Base-by-base conservation (phyloP, 2,797 vertebrate genomes). In the Clarias pachynema region DNA sequence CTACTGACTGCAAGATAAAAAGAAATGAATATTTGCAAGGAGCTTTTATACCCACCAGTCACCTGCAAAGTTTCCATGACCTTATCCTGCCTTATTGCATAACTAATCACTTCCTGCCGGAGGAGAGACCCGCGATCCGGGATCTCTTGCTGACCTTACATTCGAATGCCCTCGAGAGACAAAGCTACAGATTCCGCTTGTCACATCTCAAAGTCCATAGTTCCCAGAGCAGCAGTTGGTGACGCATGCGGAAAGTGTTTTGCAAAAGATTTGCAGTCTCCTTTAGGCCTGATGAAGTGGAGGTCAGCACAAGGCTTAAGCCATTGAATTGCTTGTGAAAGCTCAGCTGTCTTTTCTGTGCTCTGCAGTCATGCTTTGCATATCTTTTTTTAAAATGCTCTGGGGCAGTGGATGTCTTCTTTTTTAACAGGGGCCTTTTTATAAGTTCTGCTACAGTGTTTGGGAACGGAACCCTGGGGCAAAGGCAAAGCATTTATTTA, bases 11-110 rank as follows among this genome's bases (percentile, higher is more conserved):
- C 56, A 62, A 84, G 73, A 88, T 86, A 85, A 89, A 89, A 87
- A 80, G 74, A 79, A 90, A 89, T 84, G 68, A 81, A 87, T 88
- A 85, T 87, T 81, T 81, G 80, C 70, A 49, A 31, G 12, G 34
- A 80, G 86, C 68, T 69, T 87, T 89, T 79, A 65, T 78, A 87
- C 86, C 82, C 74, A 77, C 44, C 70, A 62, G 74, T 86, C 59
- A 89, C 89, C 86, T 92, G 85, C 70, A 84, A 84, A 83, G 84
- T 83, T 89, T 73, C 68, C 83, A 12, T 79, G 77, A 87, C 82
- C 57, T 87, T 86, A 83, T 75, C 72, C 69, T 29, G 81, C 73
- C 86, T 77, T 77, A 84, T 87, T 84, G 86, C 85, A 87, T 88
- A 89, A 88, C 85, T 87, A 85, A 80, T 66, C n/a, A 80, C 68